phyloP scores from a whole-genome alignment of 1,140 invertebrate genomes.

The Danaus melanippus region DNA sequence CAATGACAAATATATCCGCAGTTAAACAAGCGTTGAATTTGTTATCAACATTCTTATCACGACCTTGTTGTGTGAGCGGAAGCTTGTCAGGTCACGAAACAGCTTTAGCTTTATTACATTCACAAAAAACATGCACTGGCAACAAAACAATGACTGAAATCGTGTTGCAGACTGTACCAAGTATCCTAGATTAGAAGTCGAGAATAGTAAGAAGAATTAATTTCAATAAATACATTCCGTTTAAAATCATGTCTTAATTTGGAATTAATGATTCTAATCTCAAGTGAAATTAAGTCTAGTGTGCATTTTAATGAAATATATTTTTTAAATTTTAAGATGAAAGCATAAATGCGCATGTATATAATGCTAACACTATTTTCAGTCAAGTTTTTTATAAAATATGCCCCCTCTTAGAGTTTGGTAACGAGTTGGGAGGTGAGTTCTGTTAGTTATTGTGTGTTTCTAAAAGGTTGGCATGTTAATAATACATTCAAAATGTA shows the following conservation, averaged over 20 bases:
- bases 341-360: background rate
- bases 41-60: no score
- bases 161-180: slow-evolving; percentile 17
- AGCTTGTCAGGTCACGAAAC: no score
- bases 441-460: slow-evolving; percentile 14
- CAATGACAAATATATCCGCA: no score
- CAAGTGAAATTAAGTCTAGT: no score
- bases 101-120: background rate
- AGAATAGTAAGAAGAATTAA: no score
- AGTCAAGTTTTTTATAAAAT: slow-evolving; percentile 19
- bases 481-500: slow-evolving; percentile 24
- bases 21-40: no score
- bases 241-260: no score
- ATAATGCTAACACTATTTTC: slow-evolving; percentile 16
- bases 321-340: slow-evolving; percentile 2
- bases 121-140: background rate
- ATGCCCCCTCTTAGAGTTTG: slow-evolving; percentile 29
- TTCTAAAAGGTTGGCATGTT: slow-evolving; percentile 33
- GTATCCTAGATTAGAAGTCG: no score
- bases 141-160: slow-evolving; percentile 29
- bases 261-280: no score
- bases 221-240: no score
- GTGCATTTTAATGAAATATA: background rate
- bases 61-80: no score
- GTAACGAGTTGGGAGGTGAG: slow-evolving; percentile 3